These are phyloP conservation scores for Drosophila ustulata DNA, from an alignment of 2,888 invertebrate species.

Conservation along the genomic window DNA sequence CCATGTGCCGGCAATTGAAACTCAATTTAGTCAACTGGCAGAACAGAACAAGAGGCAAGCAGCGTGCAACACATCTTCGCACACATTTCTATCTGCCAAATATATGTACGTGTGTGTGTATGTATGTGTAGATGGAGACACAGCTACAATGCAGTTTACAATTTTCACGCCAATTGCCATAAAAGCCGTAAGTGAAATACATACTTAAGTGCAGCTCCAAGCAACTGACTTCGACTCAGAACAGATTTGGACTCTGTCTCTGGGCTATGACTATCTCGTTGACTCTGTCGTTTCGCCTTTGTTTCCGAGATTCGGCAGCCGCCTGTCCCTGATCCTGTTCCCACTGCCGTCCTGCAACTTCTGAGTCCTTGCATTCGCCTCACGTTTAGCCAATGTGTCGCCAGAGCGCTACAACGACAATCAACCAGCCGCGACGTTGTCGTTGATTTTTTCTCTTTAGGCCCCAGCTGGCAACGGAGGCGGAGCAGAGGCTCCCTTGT, in stretches of 20 bases:
- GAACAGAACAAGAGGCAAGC: constrained; percentile 25
- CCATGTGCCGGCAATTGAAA: constrained; percentile 75
- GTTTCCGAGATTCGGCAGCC: constrained; percentile 31
- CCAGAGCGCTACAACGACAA: constrained; percentile 61
- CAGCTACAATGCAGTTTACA: constrained; percentile 69
- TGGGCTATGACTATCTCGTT: background rate
- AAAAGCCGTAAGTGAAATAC: constrained; percentile 75
- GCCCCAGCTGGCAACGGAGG: constrained; percentile 13
- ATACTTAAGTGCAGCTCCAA: constrained; percentile 66
- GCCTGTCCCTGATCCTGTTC: constrained; percentile 17
- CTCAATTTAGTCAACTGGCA: constrained; percentile 75
- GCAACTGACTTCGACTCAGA: constrained; percentile 26
- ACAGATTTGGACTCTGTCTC: constrained; percentile 32
- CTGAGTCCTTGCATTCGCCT: constrained; percentile 54
- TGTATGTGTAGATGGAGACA: constrained; percentile 10
- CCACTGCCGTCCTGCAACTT: constrained; percentile 2
- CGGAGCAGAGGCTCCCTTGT: constrained; percentile 1
- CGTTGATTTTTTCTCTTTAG: constrained; percentile 26
- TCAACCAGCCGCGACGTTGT: constrained; percentile 67
- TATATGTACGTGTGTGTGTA: constrained; percentile 1
- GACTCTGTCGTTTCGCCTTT: constrained; percentile 9
- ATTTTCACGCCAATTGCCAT: constrained; percentile 77
- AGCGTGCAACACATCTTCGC: constrained; percentile 21
- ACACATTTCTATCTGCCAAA: constrained; percentile 7
- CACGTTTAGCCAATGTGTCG: constrained; percentile 77